Evolutionary conservation across 2,797 vertebrate genomes (phyloP).

Genomic region (Geotrypetes seraphini): DNA sequence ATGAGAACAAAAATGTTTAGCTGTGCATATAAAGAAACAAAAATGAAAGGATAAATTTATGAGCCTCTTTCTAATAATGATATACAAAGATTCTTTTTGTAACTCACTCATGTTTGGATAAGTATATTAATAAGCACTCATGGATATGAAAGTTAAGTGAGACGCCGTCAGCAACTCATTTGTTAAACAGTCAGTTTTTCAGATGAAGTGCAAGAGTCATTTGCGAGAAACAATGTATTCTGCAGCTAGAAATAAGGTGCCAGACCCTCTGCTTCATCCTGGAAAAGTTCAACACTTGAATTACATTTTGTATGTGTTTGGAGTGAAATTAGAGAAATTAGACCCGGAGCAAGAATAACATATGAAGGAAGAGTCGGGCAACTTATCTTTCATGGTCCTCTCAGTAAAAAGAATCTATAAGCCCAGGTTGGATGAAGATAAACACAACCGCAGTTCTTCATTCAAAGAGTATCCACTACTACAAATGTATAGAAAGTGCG

Average conservation of each 20-base stretch:
- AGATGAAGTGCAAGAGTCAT: slow-evolving; percentile 44
- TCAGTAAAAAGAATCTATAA: not conserved
- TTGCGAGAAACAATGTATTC: slow-evolving; percentile 34
- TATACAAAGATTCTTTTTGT: too few species aligned
- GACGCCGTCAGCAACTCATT: slow-evolving; percentile 62
- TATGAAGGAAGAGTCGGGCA: not conserved
- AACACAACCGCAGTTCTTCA: too few species aligned
- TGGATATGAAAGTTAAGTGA: slow-evolving; percentile 39
- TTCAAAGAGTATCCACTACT: too few species aligned
- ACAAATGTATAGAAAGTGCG: too few species aligned
- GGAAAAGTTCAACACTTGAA: slow-evolving; percentile 4
- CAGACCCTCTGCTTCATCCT: not conserved
- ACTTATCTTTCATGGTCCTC: not conserved
- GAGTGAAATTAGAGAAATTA: slow-evolving; percentile 1
- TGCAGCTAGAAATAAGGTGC: slow-evolving; percentile 23
- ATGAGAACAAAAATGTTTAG: too few species aligned
- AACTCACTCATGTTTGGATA: too few species aligned
- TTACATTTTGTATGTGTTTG: slow-evolving; percentile 1
- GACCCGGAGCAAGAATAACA: slow-evolving; percentile 2
- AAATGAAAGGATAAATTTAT: too few species aligned
- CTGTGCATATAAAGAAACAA: too few species aligned
- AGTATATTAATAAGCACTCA: slow-evolving; percentile 40
- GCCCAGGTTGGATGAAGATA: too few species aligned
- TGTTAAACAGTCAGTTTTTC: slow-evolving; percentile 61
- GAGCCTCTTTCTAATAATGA: too few species aligned